Base-by-base conservation (phyloP, 2,113 vertebrate species). In the Poecile atricapillus region DNA sequence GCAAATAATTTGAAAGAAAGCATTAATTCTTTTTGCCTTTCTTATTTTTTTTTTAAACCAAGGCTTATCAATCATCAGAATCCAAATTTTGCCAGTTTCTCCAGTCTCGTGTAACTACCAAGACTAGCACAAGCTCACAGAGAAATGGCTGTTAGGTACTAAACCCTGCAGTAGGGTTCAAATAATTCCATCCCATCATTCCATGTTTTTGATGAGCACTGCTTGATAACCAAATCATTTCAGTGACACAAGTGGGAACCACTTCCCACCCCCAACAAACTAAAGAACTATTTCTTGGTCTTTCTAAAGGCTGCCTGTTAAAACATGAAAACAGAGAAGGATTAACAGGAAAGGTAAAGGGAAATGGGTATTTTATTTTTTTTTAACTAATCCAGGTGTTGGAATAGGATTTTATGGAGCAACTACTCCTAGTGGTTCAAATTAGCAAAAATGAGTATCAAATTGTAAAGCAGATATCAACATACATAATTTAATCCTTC, bases 321-420 rank as follows among this genome's bases (percentile, higher is more conserved):
- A 13, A 81, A 82, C 10, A 53, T 0, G 2, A 63, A 90, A 79
- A 47, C 9, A 73, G 12, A 30, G 22, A 50, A 73, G 25, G 41
- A 28, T 41, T 37, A 76, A 58, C 4, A 10, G 13, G 16, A 90
- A 83, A 64, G 9, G 19, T 52, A 83, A 79, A 60, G 17, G 7
- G 11, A 83, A 76, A 21, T 23, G 2, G 27, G 23, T 28, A 20
- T 28, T 65, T 78, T 11, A 9, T 10, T 56, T 31, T 43, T 44
- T 81, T 75, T 44, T 1, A n/a, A 52, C 21, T 71, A 83, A 76
- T 49, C 17, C 21, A 33, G 22, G 19, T 68, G 37, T 17, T 89
- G n/a, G 92, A 92, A 76, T 25, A 60, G 35, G 49, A 85, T 85
- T 90, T 94, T 49, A 83, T 18, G n/a, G 11, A 80, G 39, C 55